phyloP scores from a whole-genome alignment of 2,113 vertebrate genomes.

The Prionailurus bengalensis region DNA sequence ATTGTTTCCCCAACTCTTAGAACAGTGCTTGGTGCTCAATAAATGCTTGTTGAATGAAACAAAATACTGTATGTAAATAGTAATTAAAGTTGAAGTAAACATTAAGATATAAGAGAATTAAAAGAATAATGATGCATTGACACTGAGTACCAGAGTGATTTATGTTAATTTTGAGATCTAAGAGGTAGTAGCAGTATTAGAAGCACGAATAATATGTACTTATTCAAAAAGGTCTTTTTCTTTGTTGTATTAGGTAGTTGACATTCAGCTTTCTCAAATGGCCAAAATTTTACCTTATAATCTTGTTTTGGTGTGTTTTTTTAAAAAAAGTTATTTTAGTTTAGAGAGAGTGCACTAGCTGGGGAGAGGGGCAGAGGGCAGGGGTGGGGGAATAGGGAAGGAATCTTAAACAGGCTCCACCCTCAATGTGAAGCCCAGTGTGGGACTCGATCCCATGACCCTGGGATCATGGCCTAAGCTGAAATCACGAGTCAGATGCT shows the following conservation, averaged over 20 bases:
- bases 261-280: not conserved
- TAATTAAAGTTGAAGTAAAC: conserved; percentile 47
- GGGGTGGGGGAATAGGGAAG: no score
- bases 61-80: not conserved
- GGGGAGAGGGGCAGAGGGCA: no score
- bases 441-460: no score
- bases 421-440: no score
- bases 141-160: not conserved
- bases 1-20: not conserved
- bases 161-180: conserved; percentile 51
- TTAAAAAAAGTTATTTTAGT: no score
- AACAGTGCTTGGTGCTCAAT: not conserved
- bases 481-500: no score
- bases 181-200: not conserved
- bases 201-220: not conserved
- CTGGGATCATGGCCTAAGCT: no score
- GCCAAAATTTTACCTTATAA: not conserved
- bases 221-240: not conserved
- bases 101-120: conserved; percentile 4
- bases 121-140: not conserved
- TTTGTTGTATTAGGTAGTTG: conserved; percentile 24
- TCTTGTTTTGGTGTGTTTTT: not conserved
- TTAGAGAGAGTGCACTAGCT: no score
- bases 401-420: no score
- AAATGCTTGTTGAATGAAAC: conserved; percentile 35